Evolutionary conservation across 2,888 invertebrate genomes (phyloP), one percentile per base, ranked within the genome.

Genomic region (Phoronis australis): DNA sequence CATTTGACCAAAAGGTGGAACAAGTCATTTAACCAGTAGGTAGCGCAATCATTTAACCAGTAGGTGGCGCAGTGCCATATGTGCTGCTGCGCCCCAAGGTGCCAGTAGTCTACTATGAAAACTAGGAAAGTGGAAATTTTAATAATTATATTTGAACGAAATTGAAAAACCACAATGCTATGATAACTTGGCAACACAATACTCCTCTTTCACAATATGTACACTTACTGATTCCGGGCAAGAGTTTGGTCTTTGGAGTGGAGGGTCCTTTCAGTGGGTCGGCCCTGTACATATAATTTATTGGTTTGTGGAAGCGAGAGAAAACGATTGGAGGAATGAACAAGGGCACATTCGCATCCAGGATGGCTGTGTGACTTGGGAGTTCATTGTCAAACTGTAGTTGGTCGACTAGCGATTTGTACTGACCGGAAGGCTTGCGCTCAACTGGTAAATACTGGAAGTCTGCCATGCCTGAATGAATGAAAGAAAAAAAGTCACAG

Each of bases 381-480:
- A 51, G 51, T 2, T 66, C 48, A 6, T 50, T 50, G 9, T 54
- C 53, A 9, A 69, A 52, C 18, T 57, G 52, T 6, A 69, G 42
- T 26, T 66, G 56, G n/a, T 63, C 60, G 21, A 58, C 52, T 12
- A 71, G 51, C 45, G 59, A 62, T 35, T 57, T 55, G 48, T 62
- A 65, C 1, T 26, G 50, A 2, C 61, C 62, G 49, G 62, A 61
- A n/a, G 56, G 52, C 21, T 64, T 61, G 27, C 57, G 69, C 46
- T 62, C 75, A 59, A 93, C 79, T 1, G 96, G 91, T 52, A 96
- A 77, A 72, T 87, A 96, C 77, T 96, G 95, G 75, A 90, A 96
- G 77, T 97, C 96, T 73, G 87, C 87, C 67, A 94, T 79, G 56
- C 84, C 91, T 91, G 73, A n/a, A n/a, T n/a, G n/a, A n/a, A n/a